Evolutionary conservation across 2,888 invertebrate genomes (phyloP), one percentile per base, ranked within the genome.

Genomic region (Aphodius granarius): DNA sequence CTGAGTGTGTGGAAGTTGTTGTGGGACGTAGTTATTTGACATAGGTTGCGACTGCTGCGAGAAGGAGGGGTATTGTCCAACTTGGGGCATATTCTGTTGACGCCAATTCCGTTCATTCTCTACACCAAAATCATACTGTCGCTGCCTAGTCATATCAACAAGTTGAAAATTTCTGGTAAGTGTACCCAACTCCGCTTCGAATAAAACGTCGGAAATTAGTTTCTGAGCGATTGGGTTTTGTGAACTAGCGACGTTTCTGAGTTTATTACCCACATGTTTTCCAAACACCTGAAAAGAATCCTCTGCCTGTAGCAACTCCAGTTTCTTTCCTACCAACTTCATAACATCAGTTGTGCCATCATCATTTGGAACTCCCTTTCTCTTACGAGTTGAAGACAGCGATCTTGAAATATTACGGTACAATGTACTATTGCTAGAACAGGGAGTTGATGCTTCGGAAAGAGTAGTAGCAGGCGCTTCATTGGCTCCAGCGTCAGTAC

Each of bases 321-420:
- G 73, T 75, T 75, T 73, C 66, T 75, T 75, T 73, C 73, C 75
- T 76, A 76, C 76, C 78, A 78, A 71, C 78, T 74, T 43, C 79
- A 79, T 77, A 71, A 79, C 72, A 5, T 78, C 78, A 79, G 78
- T 79, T 78, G 78, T 79, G 74, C 76, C 78, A 79, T 78, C 76
- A 75, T 79, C 78, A 79, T 77, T 76, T 20, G 68, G 5, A 76
- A 73, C 76, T 63, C 21, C 73, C 75, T 78, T 76, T 72, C 68
- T 75, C 75, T 75, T 75, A 68, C 75, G 73, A 75, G 75, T 63
- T 75, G 75, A 75, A 72, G 65, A 73, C 15, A 65, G 66, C 43
- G 72, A 73, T 20, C 18, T 71, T 72, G 75, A 74, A 72, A 71
- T 74, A 74, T 74, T 74, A 22, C 65, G 63, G 65, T n/a, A 65